These are phyloP conservation scores for Aramus guarauna DNA, from an alignment of 2,113 vertebrate species.

Conservation along the genomic window DNA sequence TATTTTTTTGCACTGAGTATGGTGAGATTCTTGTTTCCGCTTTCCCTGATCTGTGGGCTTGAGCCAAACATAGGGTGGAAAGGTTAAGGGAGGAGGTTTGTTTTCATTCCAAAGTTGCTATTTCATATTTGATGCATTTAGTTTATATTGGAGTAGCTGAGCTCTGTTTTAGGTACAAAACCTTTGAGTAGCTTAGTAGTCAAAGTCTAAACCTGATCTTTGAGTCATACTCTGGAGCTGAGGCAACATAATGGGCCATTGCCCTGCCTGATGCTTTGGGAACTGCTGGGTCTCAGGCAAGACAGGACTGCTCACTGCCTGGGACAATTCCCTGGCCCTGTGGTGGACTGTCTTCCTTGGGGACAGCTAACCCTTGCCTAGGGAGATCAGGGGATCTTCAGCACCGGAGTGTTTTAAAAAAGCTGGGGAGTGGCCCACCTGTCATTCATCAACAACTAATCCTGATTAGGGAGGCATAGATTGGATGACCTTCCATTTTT, in stretches of 20 bases:
- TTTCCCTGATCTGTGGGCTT: not conserved
- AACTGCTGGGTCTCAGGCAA: not conserved
- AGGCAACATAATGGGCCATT: not conserved
- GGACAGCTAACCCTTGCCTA: not conserved
- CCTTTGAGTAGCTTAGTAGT: not conserved
- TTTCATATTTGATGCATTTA: not conserved
- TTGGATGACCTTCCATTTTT: not conserved
- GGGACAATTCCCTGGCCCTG: not conserved
- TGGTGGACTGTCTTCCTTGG: not conserved
- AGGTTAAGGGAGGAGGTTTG: not conserved
- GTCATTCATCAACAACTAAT: not conserved
- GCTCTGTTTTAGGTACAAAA: not conserved
- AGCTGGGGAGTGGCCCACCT: not conserved
- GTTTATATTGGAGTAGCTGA: not conserved
- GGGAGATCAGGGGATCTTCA: not conserved
- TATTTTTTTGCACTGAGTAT: not conserved
- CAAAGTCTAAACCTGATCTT: not conserved
- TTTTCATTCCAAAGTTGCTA: not conserved
- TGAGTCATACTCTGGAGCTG: not conserved
- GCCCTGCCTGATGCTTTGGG: not conserved
- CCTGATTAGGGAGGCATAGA: not conserved
- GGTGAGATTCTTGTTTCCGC: not conserved
- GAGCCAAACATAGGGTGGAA: not conserved
- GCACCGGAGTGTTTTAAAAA: not conserved
- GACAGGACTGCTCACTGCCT: not conserved